These are phyloP conservation scores for Neotragus pygmaeus DNA, from an alignment of 2,113 vertebrate species.

Conservation along the genomic window DNA sequence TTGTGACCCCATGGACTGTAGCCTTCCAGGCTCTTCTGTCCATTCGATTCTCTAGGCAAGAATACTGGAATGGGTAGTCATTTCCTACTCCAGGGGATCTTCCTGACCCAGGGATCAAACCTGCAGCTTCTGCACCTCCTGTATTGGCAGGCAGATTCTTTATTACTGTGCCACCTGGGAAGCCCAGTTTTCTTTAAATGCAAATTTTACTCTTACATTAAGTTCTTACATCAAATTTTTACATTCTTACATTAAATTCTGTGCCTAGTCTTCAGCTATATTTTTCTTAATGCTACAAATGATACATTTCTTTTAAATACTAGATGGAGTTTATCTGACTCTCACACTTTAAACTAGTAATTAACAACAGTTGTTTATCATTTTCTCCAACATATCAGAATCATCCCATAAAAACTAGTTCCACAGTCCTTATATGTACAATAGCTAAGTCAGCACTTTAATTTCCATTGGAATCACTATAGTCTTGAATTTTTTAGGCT, in stretches of 20 bases:
- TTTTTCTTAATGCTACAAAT: neutral
- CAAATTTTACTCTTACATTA: neutral
- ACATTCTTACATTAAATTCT: neutral
- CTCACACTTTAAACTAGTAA: neutral
- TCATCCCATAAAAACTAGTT: neutral
- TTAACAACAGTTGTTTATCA: neutral
- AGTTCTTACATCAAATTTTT: neutral
- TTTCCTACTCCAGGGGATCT: neutral
- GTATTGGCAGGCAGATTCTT: neutral
- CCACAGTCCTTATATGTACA: neutral
- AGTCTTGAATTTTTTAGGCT: neutral
- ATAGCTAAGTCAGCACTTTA: neutral
- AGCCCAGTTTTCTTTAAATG: neutral
- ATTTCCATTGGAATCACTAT: neutral
- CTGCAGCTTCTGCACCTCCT: neutral
- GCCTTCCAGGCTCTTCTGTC: neutral
- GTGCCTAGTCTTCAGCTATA: neutral
- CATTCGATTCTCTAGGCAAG: neutral
- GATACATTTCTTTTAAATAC: neutral
- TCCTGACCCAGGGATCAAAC: neutral
- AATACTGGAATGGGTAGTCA: neutral
- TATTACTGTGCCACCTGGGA: neutral
- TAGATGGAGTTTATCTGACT: neutral
- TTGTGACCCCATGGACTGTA: neutral
- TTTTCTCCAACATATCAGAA: neutral